Conservation (phyloP, 2,888 invertebrate genomes). For the Melangyna quadrimaculata region DNA sequence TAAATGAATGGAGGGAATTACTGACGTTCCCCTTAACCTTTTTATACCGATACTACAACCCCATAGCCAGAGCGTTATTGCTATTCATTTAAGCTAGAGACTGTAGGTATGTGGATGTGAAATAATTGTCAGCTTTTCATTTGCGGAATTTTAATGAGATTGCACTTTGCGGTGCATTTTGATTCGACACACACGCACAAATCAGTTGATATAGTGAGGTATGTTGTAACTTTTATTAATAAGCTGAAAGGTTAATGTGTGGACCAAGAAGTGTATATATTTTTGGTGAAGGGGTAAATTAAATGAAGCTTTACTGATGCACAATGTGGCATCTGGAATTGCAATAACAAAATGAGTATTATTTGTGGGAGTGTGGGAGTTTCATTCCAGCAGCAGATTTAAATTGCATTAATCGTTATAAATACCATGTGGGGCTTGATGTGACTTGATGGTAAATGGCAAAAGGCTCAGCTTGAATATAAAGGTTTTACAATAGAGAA, state of each 20-base stretch:
- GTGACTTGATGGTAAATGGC: background rate
- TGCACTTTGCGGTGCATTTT: constrained; percentile 48
- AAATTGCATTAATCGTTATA: background rate
- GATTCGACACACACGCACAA: constrained; percentile 23
- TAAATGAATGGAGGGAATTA: constrained; percentile 22
- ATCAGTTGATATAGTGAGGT: too few species aligned
- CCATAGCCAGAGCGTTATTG: background rate
- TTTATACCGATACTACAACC: background rate
- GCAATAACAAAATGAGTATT: background rate
- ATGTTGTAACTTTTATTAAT: constrained; percentile 1
- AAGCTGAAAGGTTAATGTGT: background rate
- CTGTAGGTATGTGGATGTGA: background rate
- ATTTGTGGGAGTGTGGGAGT: background rate
- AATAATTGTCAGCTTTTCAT: constrained; percentile 51
- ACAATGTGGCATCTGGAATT: background rate
- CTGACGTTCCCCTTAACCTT: background rate
- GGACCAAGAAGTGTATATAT: background rate
- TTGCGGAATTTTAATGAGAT: constrained; percentile 61
- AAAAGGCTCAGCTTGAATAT: too few species aligned
- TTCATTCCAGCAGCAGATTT: background rate
- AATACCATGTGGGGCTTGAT: background rate
- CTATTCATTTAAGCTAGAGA: background rate
- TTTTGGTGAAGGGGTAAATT: constrained; percentile 2
- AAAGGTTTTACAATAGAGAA: too few species aligned
- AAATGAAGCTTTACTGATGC: background rate